A percentile compares a stretch with the other conserved stretches of the same genome.
phyloP scores from a whole-genome alignment of 2,797 vertebrate genomes.

The Nasua narica region DNA sequence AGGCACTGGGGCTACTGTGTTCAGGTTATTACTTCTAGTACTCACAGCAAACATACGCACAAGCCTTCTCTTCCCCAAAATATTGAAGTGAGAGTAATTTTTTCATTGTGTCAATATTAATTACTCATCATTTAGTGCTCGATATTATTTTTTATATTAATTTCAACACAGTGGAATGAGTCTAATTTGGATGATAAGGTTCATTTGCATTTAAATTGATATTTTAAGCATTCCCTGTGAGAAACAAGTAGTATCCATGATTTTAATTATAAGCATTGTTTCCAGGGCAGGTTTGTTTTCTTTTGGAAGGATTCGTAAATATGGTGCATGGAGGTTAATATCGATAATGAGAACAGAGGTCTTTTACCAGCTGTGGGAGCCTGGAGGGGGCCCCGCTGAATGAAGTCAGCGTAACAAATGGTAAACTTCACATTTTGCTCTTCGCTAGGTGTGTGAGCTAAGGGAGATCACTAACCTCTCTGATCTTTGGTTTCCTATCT shows the following conservation, averaged over 20 bases:
- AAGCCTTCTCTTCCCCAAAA: not conserved
- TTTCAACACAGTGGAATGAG: slow-evolving; percentile 49
- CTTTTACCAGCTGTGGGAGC: not conserved
- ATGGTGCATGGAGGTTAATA: not conserved
- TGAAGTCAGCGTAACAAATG: not conserved
- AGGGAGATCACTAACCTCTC: not conserved
- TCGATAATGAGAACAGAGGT: not conserved
- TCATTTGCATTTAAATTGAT: slow-evolving; percentile 74
- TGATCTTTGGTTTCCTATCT: not conserved
- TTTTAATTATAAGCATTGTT: slow-evolving; percentile 56
- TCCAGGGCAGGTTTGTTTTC: slow-evolving; percentile 49
- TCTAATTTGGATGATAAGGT: slow-evolving; percentile 66
- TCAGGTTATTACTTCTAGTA: not conserved
- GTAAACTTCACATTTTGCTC: not conserved
- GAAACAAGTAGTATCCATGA: slow-evolving; percentile 12
- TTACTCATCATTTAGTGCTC: slow-evolving; percentile 53
- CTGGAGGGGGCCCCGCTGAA: not conserved
- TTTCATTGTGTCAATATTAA: slow-evolving; percentile 67
- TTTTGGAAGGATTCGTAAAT: slow-evolving; percentile 32
- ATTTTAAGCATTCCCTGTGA: slow-evolving; percentile 55
- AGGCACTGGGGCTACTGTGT: not conserved
- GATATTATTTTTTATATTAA: slow-evolving; percentile 70
- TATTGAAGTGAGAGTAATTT: not conserved
- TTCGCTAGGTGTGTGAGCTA: not conserved
- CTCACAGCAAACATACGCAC: not conserved